phyloP scores from a whole-genome alignment of 2,888 invertebrate species.

The Ethmia dodecea region DNA sequence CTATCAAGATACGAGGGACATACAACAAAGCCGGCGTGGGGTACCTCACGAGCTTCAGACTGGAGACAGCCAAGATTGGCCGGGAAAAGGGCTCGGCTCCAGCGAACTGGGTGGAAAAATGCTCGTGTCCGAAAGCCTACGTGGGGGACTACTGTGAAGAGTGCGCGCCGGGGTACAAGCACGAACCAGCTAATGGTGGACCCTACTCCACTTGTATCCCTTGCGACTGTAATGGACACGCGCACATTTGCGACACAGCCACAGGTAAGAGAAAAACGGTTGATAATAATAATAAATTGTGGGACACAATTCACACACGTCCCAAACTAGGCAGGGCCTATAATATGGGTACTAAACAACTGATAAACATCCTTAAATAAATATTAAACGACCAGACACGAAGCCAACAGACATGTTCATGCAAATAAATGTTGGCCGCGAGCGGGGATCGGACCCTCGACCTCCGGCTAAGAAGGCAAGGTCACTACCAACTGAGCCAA shows the following conservation, averaged over 20 bases:
- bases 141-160: conserved; percentile 98
- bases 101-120: conserved; percentile 96
- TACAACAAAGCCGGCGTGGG: conserved; percentile 91
- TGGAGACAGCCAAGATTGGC: conserved; percentile 92
- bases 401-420: no score
- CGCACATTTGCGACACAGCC: conserved; percentile 96
- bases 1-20: conserved; percentile 95
- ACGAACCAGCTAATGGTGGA: conserved; percentile 94
- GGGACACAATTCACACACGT: no score
- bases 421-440: no score
- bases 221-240: conserved; percentile 98
- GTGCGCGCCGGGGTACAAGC: conserved; percentile 95
- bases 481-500: no score
- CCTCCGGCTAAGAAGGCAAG: no score
- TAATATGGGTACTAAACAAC: no score
- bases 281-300: no score
- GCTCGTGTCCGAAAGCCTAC: conserved; percentile 91
- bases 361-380: no score
- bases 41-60: conserved; percentile 91
- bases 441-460: no score
- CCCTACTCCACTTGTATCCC: conserved; percentile 96
- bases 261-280: no score
- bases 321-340: no score
- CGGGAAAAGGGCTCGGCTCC: conserved; percentile 80
- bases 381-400: no score